Percentiles rank a stretch among this genome's conserved stretches.
phyloP scores from a whole-genome alignment of 1,140 invertebrate species.

The Caerostris darwini region DNA sequence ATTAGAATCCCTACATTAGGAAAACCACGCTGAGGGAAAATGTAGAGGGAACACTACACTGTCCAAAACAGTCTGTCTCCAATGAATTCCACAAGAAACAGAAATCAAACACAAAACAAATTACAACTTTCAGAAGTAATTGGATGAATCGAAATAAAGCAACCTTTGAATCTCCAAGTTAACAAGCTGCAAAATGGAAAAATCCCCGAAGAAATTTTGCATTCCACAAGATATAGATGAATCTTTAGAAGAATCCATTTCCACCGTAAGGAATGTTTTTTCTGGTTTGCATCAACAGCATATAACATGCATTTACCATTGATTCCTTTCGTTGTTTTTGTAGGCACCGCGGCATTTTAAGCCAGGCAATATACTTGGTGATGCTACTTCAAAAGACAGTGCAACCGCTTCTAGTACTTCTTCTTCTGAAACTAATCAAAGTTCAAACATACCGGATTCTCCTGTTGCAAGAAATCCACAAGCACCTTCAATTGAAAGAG shows the following conservation, averaged over 20 bases:
- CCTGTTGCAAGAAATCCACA: background rate
- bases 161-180: too few relatives aligned
- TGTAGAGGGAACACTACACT: too few relatives aligned
- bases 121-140: too few relatives aligned
- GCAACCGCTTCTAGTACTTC: background rate
- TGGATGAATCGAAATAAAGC: too few relatives aligned
- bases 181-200: background rate
- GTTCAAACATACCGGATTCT: background rate
- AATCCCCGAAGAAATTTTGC: slow-evolving; percentile 37
- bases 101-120: too few relatives aligned
- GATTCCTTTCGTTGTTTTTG: background rate
- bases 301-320: background rate
- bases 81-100: too few relatives aligned
- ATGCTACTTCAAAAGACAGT: background rate
- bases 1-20: too few relatives aligned
- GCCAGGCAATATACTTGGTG: background rate
- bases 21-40: too few relatives aligned
- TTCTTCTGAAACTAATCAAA: background rate
- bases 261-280: background rate
- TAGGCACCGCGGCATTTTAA: slow-evolving; percentile 61
- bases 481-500: background rate
- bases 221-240: slow-evolving; percentile 40
- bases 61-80: too few relatives aligned
- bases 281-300: too few relatives aligned
- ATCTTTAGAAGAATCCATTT: background rate